Percentiles rank a stretch among this genome's conserved stretches.
Conservation (phyloP, 30 jellyfish, hydroid and myxozoan species). For the Phacellophora camtschatica region DNA sequence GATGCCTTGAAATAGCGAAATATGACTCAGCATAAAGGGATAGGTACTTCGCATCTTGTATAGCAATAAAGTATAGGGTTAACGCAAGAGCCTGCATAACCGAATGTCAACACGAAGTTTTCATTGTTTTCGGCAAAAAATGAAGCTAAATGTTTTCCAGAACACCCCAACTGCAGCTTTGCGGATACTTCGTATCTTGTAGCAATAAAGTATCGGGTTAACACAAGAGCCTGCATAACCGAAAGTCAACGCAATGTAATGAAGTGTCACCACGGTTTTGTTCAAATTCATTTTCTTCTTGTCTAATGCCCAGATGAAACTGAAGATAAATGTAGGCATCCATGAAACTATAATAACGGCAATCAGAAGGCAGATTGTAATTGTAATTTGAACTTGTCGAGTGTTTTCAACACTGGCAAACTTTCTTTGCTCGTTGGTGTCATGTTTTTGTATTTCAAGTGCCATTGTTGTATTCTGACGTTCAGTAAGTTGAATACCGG, state of each 20-base stretch:
- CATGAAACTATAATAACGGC: slow-evolving; percentile 6
- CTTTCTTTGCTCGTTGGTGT: too few species aligned
- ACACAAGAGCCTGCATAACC: slow-evolving; percentile 46
- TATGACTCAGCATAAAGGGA: too few species aligned
- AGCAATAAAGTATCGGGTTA: slow-evolving; percentile 43
- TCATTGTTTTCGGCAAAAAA: too few species aligned
- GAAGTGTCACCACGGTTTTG: slow-evolving; percentile 12
- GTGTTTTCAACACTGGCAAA: slow-evolving; percentile 11
- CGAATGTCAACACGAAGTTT: slow-evolving; percentile 27
- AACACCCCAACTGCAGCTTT: slow-evolving; percentile 35
- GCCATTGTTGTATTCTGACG: background rate
- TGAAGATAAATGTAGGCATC: slow-evolving; percentile 47
- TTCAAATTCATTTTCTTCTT: background rate
- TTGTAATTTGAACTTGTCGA: slow-evolving; percentile 42
- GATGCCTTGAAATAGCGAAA: too few species aligned
- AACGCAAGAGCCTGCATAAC: slow-evolving; percentile 39
- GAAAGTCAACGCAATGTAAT: slow-evolving; percentile 30
- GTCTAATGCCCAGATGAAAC: slow-evolving; percentile 45
- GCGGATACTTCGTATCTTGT: slow-evolving; percentile 24
- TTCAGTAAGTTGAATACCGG: too few species aligned
- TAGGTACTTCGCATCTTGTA: slow-evolving; percentile 18
- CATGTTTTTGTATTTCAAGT: too few species aligned
- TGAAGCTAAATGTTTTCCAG: too few species aligned
- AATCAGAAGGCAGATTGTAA: slow-evolving; percentile 29
- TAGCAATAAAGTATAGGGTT: slow-evolving; percentile 44